Conservation (phyloP, 2,797 vertebrate species). For the Oreochromis mossambicus region DNA sequence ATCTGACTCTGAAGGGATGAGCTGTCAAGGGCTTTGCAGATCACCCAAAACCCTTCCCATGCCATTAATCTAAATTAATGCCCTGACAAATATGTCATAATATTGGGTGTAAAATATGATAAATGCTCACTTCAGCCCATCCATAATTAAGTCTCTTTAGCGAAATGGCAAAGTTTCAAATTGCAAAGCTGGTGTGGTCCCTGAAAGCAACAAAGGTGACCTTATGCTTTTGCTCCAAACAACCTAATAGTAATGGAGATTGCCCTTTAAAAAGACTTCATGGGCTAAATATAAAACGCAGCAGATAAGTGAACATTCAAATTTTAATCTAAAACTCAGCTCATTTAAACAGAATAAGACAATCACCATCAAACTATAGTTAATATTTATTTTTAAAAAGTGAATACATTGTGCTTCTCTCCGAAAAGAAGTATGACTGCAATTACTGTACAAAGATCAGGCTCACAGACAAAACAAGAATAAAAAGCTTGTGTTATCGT, state of each 20-base stretch:
- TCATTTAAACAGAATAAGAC: constrained; percentile 1
- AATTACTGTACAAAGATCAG: constrained; percentile 32
- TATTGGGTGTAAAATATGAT: constrained; percentile 76
- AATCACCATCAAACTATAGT: constrained; percentile 1
- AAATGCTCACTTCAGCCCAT: constrained; percentile 67
- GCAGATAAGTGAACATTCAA: not conserved
- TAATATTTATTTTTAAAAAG: not conserved
- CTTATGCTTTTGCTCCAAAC: constrained; percentile 59
- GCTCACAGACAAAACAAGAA: not conserved
- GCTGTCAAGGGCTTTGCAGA: constrained; percentile 67
- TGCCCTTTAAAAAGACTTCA: constrained; percentile 52
- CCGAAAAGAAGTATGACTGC: constrained; percentile 46
- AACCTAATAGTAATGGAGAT: constrained; percentile 49
- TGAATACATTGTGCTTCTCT: constrained; percentile 27
- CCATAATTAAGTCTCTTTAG: constrained; percentile 70
- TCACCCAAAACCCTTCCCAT: constrained; percentile 50
- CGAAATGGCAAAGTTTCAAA: constrained; percentile 62
- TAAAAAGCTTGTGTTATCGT: constrained; percentile 31
- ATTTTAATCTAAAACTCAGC: not conserved
- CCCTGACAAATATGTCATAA: constrained; percentile 82
- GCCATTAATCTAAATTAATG: constrained; percentile 82
- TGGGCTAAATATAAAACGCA: constrained; percentile 27
- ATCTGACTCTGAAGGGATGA: constrained; percentile 63
- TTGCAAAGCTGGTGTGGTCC: constrained; percentile 26
- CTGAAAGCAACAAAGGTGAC: constrained; percentile 61